Conservation (phyloP, 2,797 vertebrate genomes). For the Hydrolagus colliei region DNA sequence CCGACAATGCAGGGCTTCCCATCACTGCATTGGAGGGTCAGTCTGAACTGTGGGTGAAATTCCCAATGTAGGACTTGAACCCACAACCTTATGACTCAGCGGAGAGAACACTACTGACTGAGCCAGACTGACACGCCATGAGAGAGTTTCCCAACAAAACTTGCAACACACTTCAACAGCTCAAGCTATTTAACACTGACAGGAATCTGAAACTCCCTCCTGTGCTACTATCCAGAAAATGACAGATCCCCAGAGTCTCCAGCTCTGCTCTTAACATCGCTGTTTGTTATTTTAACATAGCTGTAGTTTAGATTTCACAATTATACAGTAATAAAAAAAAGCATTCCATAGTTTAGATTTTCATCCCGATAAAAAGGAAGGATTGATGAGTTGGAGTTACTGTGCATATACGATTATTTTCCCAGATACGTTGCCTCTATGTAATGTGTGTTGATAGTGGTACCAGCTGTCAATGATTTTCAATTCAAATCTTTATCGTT, state of each 20-base stretch:
- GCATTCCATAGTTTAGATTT: slow-evolving; percentile 29
- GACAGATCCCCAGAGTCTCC: neutral
- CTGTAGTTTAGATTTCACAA: slow-evolving; percentile 25
- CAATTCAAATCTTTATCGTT: slow-evolving; percentile 5
- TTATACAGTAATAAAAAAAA: slow-evolving; percentile 24
- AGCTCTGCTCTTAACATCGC: slow-evolving; percentile 17
- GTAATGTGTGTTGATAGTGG: slow-evolving; percentile 15
- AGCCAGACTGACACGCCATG: neutral
- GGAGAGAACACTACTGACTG: no score
- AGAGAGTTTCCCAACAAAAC: neutral
- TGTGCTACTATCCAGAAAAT: neutral
- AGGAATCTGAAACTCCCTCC: neutral
- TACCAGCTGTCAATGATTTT: slow-evolving; percentile 12
- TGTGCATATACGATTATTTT: slow-evolving; percentile 5
- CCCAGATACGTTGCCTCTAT: neutral
- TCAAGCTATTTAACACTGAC: neutral
- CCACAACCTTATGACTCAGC: no score
- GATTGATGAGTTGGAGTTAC: slow-evolving; percentile 18
- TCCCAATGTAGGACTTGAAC: no score
- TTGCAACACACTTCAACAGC: neutral
- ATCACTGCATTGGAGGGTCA: no score
- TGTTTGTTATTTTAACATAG: slow-evolving; percentile 28
- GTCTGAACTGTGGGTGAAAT: no score
- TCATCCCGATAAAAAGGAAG: slow-evolving; percentile 22
- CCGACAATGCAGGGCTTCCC: no score